Conservation (phyloP, 2,797 vertebrate species). For the Ambastaia sidthimunki region DNA sequence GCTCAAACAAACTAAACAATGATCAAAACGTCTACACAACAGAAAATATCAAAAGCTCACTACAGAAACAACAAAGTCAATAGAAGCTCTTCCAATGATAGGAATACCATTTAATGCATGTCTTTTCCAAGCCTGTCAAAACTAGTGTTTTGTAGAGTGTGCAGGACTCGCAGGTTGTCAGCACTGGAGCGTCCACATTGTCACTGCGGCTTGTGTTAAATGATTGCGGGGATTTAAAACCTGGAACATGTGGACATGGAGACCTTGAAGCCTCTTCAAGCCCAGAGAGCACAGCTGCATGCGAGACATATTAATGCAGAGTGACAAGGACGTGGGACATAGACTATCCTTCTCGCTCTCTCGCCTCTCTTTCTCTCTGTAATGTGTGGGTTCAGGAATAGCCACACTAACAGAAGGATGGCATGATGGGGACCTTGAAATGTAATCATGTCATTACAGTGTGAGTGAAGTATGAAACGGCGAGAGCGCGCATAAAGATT, state of each 20-base stretch:
- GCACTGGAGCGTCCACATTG: constrained; percentile 34
- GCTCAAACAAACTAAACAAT: too few relatives aligned
- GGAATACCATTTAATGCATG: not conserved
- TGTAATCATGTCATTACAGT: constrained; percentile 61
- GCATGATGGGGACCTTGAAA: constrained; percentile 55
- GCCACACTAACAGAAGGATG: constrained; percentile 43
- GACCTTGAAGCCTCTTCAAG: constrained; percentile 53
- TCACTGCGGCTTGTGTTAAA: constrained; percentile 54
- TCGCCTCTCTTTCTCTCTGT: constrained; percentile 43
- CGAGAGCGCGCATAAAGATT: constrained; percentile 50
- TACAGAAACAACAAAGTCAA: not conserved
- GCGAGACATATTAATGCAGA: constrained; percentile 61
- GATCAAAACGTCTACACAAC: not conserved
- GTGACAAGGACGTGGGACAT: constrained; percentile 60
- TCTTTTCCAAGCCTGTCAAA: constrained; percentile 11
- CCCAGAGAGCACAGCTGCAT: constrained; percentile 53
- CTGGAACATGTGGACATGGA: constrained; percentile 50
- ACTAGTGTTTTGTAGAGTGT: constrained; percentile 9
- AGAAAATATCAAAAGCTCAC: not conserved
- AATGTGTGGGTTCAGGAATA: constrained; percentile 57
- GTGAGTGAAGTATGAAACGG: constrained; percentile 54
- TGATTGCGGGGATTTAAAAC: constrained; percentile 52
- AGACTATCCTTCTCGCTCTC: constrained; percentile 45
- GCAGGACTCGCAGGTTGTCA: not conserved
- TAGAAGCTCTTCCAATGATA: not conserved